A percentile compares a stretch with the other conserved stretches of the same genome.
Conservation (phyloP, 2,113 vertebrate genomes). For the Rhinolophus ferrumequinum region DNA sequence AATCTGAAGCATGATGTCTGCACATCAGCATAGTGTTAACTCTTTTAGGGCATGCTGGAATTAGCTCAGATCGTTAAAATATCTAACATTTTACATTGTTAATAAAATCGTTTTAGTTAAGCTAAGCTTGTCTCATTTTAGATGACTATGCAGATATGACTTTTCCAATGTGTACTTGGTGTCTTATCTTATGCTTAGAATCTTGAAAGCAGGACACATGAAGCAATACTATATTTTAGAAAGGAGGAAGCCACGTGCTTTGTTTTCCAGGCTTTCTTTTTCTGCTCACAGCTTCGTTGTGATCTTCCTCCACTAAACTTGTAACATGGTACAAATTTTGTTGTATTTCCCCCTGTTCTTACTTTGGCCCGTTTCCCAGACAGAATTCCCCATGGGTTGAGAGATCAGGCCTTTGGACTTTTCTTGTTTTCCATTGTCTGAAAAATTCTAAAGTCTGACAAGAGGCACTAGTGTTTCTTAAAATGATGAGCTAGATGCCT, state of each 20-base stretch:
- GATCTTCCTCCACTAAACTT: conserved; percentile 51
- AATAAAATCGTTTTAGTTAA: conserved; percentile 96
- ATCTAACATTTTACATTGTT: conserved; percentile 95
- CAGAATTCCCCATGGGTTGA: conserved; percentile 41
- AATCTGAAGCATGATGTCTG: conserved; percentile 90
- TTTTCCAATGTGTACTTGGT: conserved; percentile 45
- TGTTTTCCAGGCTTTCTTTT: conserved; percentile 48
- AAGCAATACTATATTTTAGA: conserved; percentile 75
- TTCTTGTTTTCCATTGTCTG: conserved; percentile 57
- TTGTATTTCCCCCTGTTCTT: conserved; percentile 20
- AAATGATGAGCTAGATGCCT: background rate
- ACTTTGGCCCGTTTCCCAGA: conserved; percentile 56
- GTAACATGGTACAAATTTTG: conserved; percentile 53
- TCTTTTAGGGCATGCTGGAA: conserved; percentile 91
- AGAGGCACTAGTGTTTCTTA: background rate
- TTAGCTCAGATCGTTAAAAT: conserved; percentile 88
- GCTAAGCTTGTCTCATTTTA: conserved; percentile 80
- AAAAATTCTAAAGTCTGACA: conserved; percentile 35
- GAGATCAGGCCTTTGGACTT: conserved; percentile 53
- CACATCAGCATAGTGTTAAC: conserved; percentile 88
- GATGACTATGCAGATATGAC: conserved; percentile 69
- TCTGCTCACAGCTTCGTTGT: conserved; percentile 54
- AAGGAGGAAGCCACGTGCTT: conserved; percentile 60
- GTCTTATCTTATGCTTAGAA: conserved; percentile 64
- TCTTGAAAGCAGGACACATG: conserved; percentile 69